Conservation (phyloP, 2,888 invertebrate genomes). For the Megastigmus dorsalis region DNA sequence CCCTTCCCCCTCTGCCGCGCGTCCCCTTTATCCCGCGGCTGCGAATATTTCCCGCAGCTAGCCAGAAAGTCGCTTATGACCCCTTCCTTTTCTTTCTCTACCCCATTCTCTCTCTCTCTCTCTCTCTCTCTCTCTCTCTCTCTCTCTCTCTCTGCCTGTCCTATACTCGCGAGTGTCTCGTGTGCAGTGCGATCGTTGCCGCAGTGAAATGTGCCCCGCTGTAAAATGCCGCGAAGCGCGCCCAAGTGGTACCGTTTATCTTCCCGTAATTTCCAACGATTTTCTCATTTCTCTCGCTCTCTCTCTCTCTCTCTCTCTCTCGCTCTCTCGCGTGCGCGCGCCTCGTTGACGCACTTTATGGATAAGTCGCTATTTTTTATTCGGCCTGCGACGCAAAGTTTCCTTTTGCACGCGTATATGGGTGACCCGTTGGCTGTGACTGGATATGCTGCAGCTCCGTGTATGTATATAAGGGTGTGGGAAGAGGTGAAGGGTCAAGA, state of each 20-base stretch:
- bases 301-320: not conserved
- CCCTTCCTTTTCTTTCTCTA: not conserved
- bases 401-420: too few species aligned
- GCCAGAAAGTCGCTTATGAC: slow-evolving; percentile 23
- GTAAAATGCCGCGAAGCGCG: slow-evolving; percentile 11
- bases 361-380: not conserved
- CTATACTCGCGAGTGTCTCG: too few species aligned
- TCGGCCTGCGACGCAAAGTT: too few species aligned
- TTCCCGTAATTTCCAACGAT: slow-evolving; percentile 22
- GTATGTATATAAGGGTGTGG: too few species aligned
- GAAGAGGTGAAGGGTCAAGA: too few species aligned
- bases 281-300: not conserved
- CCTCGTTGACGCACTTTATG: not conserved
- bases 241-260: slow-evolving; percentile 21
- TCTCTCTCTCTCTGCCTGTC: not conserved
- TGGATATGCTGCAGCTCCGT: too few species aligned
- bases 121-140: not conserved
- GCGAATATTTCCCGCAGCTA: slow-evolving; percentile 9
- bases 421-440: too few species aligned
- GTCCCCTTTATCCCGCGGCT: not conserved
- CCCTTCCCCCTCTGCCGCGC: not conserved
- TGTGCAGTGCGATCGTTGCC: slow-evolving; percentile 14
- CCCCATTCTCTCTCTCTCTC: not conserved
- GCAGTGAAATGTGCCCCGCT: slow-evolving; percentile 7
- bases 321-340: not conserved